phyloP scores from a whole-genome alignment of 2,797 vertebrate species.

The Lagodon rhomboides region DNA sequence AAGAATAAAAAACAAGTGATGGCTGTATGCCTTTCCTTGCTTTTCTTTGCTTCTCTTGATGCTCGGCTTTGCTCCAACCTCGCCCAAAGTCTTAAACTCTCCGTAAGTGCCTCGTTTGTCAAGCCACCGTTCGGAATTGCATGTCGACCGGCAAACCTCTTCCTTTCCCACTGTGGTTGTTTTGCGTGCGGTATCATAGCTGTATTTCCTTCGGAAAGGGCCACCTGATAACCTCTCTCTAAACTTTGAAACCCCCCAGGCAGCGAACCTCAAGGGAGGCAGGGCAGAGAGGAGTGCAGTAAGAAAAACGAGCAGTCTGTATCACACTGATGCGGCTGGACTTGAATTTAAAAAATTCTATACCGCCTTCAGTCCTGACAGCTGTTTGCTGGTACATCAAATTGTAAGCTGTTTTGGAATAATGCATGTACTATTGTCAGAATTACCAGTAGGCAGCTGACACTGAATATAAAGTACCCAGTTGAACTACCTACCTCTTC shows the following conservation, averaged over 20 bases:
- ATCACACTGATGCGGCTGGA: constrained; percentile 1
- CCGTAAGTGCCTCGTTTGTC: not conserved
- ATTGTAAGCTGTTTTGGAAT: not conserved
- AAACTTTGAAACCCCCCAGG: constrained; percentile 10
- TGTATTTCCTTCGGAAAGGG: not conserved
- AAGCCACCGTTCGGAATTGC: not conserved
- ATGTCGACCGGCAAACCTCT: not conserved
- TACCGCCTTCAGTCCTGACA: not conserved
- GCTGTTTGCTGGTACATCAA: not conserved
- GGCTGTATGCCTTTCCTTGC: not conserved
- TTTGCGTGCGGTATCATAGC: constrained; percentile 1
- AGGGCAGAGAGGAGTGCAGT: constrained; percentile 1
- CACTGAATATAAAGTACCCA: constrained; percentile 3
- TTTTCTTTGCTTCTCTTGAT: not conserved
- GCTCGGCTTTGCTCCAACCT: not conserved
- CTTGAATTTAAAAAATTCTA: constrained; percentile 1
- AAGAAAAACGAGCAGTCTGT: constrained; percentile 1
- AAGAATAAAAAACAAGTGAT: not conserved
- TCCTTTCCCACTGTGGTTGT: not conserved
- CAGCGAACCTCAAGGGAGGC: constrained; percentile 12
- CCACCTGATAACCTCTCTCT: constrained; percentile 13
- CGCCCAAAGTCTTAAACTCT: not conserved
- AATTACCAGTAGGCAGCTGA: not conserved
- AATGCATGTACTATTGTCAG: not conserved
- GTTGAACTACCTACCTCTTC: not conserved